Conservation (phyloP, 2,113 vertebrate genomes). For the Cathartes aura region DNA sequence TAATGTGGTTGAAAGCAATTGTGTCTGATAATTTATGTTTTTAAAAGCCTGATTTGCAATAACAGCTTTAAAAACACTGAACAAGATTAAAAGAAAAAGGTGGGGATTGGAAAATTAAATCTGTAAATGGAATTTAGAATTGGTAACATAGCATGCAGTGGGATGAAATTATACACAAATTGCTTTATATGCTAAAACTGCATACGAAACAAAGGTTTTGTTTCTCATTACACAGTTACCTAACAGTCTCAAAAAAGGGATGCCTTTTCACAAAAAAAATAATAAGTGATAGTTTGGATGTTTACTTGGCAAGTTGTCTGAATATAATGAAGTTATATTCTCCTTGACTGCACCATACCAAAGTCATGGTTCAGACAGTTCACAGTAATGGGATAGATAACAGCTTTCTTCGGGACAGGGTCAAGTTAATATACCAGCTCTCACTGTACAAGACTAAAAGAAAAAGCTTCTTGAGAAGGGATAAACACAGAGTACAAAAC, state of each 20-base stretch:
- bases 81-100: background rate
- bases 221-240: background rate
- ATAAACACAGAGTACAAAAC: background rate
- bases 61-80: conserved; percentile 36
- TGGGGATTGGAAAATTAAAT: background rate
- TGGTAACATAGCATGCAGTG: background rate
- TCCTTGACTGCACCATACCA: background rate
- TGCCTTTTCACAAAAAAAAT: background rate
- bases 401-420: background rate
- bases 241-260: background rate
- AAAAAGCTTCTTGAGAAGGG: background rate
- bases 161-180: background rate
- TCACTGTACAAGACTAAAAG: background rate
- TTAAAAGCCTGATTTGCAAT: conserved; percentile 37
- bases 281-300: fast-evolving
- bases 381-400: background rate
- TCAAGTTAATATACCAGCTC: background rate
- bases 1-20: conserved; percentile 45
- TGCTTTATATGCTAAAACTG: background rate
- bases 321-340: background rate
- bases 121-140: background rate
- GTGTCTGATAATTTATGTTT: conserved; percentile 28
- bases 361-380: background rate
- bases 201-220: background rate
- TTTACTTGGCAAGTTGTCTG: background rate